These are phyloP conservation scores for Bothrops jararaca DNA, from an alignment of 2,113 vertebrate species.

Conservation along the genomic window DNA sequence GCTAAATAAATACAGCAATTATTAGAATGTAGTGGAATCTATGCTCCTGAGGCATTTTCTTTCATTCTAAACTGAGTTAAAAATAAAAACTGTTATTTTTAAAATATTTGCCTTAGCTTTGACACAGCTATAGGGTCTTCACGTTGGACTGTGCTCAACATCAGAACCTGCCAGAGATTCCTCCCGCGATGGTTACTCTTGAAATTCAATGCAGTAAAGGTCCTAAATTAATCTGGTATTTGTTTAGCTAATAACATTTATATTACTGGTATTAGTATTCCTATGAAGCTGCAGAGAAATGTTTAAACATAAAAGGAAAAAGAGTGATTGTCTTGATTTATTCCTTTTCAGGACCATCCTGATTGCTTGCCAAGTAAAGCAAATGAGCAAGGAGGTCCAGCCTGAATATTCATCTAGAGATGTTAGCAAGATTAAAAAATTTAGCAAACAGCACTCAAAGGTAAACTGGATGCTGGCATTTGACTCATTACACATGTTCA, in stretches of 20 bases:
- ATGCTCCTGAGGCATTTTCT: background rate
- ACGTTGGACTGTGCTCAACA: background rate
- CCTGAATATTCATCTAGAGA: conserved; percentile 84
- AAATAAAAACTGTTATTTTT: background rate
- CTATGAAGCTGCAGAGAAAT: too few species aligned
- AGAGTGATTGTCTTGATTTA: background rate
- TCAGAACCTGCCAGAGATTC: background rate
- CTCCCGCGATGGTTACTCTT: background rate
- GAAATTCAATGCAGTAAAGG: background rate
- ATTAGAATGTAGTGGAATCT: background rate
- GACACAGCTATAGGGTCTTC: background rate
- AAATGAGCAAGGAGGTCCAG: conserved; percentile 88
- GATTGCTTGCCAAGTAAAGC: conserved; percentile 90
- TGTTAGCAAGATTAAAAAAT: conserved; percentile 91
- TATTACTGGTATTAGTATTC: background rate
- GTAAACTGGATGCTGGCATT: conserved; percentile 57
- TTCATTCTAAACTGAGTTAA: background rate
- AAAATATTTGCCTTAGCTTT: background rate
- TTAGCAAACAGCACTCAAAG: conserved; percentile 82
- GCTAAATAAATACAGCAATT: background rate
- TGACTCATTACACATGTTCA: background rate
- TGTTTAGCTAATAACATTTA: background rate
- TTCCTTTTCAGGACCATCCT: conserved; percentile 83
- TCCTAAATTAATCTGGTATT: background rate
- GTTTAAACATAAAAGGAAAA: background rate